Percentiles rank a stretch among this genome's conserved stretches.
These are phyloP conservation scores for Leptodactylus fuscus DNA, from an alignment of 2,113 vertebrate genomes.

Conservation along the genomic window DNA sequence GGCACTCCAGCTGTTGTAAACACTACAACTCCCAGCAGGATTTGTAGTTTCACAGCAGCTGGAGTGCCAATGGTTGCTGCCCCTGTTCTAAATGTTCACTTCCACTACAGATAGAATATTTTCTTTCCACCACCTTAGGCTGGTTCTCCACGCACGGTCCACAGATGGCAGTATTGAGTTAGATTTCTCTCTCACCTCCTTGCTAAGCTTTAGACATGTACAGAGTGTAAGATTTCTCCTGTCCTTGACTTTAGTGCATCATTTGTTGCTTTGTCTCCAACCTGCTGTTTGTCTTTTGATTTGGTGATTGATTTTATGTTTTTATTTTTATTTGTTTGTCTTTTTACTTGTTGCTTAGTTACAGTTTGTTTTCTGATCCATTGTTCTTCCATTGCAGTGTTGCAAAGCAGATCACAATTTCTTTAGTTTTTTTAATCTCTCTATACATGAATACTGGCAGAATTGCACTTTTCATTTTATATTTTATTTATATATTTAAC, in stretches of 20 bases:
- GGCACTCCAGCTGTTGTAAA: too few species aligned
- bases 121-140: neutral
- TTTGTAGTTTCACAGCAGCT: too few species aligned
- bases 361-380: too few species aligned
- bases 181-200: neutral
- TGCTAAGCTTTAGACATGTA: neutral
- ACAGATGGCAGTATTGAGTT: slow-evolving; percentile 58
- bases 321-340: neutral
- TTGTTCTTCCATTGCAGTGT: too few species aligned
- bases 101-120: neutral
- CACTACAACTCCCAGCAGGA: too few species aligned
- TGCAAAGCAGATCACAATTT: too few species aligned
- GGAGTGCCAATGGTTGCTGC: too few species aligned
- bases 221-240: slow-evolving; percentile 3
- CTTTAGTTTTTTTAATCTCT: too few species aligned
- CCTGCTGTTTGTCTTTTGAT: neutral
- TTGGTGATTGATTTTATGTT: neutral
- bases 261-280: neutral
- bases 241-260: neutral
- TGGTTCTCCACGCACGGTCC: slow-evolving; percentile 61
- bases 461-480: too few species aligned
- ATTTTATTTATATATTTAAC: too few species aligned
- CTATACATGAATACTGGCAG: too few species aligned
- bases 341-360: neutral
- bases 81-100: slow-evolving; percentile 9